Conservation (phyloP, 1,140 invertebrate genomes). For the Trachelipus rathkii region DNA sequence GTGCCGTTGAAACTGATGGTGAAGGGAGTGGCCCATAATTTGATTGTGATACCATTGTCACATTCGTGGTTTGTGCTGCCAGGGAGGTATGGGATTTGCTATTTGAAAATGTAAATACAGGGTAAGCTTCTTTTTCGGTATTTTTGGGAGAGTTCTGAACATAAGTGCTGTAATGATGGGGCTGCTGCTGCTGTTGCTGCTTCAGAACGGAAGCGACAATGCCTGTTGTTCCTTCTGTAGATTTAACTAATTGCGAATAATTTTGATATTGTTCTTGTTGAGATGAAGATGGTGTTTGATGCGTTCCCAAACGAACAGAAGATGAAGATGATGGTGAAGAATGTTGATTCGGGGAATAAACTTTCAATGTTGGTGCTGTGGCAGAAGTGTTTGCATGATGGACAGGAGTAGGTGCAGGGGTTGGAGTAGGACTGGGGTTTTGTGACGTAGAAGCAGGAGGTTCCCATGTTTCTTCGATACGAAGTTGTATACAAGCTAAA, state of each 20-base stretch:
- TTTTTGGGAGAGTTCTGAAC: background rate
- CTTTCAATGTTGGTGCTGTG: background rate
- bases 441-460: slow-evolving; percentile 49
- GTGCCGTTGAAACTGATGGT: background rate
- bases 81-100: background rate
- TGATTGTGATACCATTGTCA: background rate
- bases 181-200: background rate
- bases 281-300: slow-evolving; percentile 19
- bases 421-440: slow-evolving; percentile 30
- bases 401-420: slow-evolving; percentile 23
- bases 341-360: background rate
- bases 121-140: background rate
- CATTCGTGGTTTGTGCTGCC: background rate
- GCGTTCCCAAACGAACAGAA: slow-evolving; percentile 30
- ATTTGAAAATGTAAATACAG: background rate
- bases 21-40: background rate
- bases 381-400: slow-evolving; percentile 16
- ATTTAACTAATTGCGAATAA: background rate
- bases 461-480: slow-evolving; percentile 65
- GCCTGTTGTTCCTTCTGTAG: background rate
- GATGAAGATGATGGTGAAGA: slow-evolving; percentile 25
- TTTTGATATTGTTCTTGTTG: background rate
- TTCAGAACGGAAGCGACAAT: background rate
- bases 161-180: too few relatives aligned
- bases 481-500: slow-evolving; percentile 64